Evolutionary conservation across 2,888 invertebrate genomes (phyloP).

Genomic region (Thymelicus acteon): DNA sequence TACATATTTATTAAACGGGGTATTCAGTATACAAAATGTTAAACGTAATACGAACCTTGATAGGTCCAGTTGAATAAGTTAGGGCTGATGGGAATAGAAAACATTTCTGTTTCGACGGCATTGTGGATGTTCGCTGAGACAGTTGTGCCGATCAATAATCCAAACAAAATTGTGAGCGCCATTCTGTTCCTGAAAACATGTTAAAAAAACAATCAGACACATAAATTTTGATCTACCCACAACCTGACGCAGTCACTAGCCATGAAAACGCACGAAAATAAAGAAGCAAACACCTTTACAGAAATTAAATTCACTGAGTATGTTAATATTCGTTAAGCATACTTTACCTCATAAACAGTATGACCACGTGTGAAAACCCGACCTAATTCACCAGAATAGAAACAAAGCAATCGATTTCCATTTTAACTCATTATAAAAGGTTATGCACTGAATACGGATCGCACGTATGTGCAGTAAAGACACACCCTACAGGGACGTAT

Average conservation of each 20-base stretch:
- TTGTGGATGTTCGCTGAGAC: conserved; percentile 66
- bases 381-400: conserved; percentile 67
- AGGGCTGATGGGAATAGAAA: conserved; percentile 91
- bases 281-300: conserved; percentile 1
- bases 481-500: conserved; percentile 47
- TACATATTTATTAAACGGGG: too few relatives aligned
- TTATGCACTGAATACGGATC: conserved; percentile 56
- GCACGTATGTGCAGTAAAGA: conserved; percentile 66
- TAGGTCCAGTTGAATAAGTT: conserved; percentile 92
- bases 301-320: conserved; percentile 20
- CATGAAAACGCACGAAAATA: conserved; percentile 2
- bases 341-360: conserved; percentile 38
- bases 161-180: conserved; percentile 43
- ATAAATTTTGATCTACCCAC: conserved; percentile 19
- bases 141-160: conserved; percentile 49
- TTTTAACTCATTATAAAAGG: conserved; percentile 61
- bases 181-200: conserved; percentile 49
- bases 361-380: conserved; percentile 48
- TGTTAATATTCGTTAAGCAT: conserved; percentile 31
- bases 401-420: conserved; percentile 72
- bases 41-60: conserved; percentile 75
- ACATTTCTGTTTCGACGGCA: conserved; percentile 90
- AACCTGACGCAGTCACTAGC: neutral
- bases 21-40: neutral
- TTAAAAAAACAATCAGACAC: conserved; percentile 18